Conservation (phyloP, 2,888 invertebrate genomes). For the Chorisops tibialis region DNA sequence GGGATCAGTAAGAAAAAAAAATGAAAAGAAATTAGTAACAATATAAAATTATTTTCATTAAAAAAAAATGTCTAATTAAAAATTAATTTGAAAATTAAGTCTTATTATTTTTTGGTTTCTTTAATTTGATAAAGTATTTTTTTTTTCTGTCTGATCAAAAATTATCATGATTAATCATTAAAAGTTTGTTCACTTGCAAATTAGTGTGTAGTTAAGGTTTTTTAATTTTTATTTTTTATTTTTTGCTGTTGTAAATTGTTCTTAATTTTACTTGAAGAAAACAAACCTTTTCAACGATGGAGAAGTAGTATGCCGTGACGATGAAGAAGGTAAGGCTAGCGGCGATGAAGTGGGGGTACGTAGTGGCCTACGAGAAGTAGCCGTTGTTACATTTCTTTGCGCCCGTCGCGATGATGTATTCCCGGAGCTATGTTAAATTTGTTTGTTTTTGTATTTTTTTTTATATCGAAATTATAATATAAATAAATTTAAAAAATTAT, state of each 20-base stretch:
- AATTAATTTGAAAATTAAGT: not conserved
- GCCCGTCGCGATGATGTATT: conserved; percentile 34
- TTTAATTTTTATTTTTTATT: conserved; percentile 24
- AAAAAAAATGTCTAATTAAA: not conserved
- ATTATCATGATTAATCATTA: not conserved
- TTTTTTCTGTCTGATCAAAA: not conserved
- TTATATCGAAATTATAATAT: not conserved
- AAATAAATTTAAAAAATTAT: not conserved
- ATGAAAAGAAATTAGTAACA: conserved; percentile 31
- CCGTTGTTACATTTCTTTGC: conserved; percentile 40
- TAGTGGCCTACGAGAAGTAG: conserved; percentile 47
- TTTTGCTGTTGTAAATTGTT: not conserved
- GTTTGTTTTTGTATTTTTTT: conserved; percentile 8
- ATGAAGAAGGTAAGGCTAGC: conserved; percentile 46
- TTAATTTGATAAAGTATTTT: not conserved
- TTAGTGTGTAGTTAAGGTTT: not conserved
- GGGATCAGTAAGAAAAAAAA: conserved; percentile 24
- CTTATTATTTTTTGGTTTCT: not conserved
- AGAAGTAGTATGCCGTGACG: conserved; percentile 51
- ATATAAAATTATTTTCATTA: not conserved
- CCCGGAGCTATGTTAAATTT: conserved; percentile 27
- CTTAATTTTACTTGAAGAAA: conserved; percentile 9
- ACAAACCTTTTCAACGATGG: conserved; percentile 30
- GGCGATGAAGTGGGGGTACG: conserved; percentile 51
- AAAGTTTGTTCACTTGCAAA: not conserved